Evolutionary conservation across 2,888 invertebrate genomes (phyloP), one percentile per base, ranked within the genome.

Genomic region (Spisula subtruncata): DNA sequence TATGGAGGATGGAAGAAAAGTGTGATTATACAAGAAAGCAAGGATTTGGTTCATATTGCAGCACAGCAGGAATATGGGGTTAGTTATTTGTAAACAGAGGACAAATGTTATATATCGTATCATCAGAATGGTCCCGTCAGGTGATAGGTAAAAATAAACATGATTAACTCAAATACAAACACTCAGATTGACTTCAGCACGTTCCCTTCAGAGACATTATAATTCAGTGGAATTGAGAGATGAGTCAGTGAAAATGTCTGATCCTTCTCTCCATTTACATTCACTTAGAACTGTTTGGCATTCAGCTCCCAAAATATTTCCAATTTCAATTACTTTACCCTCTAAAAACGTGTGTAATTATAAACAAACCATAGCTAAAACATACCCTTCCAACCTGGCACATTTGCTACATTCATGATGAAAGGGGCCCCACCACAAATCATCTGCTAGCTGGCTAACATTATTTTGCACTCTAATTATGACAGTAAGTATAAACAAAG

Each of bases 51-150:
- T 5, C 8, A 41, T 25, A 25, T 25, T 66, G n/a, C 60, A 66
- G 25, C 25, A 66, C 56, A 5, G 8, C 25, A 25, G 25, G 60
- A 66, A 25, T 32, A 75, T 32, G 32, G 35, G 4, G 1, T 41
- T 41, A 35, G 75, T 75, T 75, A 75, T 32, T 75, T 35, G 75
- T 75, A 75, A 75, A 75, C 75, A 75, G 29, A 41, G 2, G 14
- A 75, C 75, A 75, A 75, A 75, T 75, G 75, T 75, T 75, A 29
- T 35, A 75, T 35, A 75, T 75, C 75, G 2, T 18, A 75, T 75
- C 75, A 75, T 75, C 75, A 32, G 25, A 35, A 16, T 35, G 75
- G 75, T 75, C 32, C 35, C 32, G 32, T 18, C n/a, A 18, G 75
- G 75, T 25, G 6, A 29, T 75, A 18, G 35, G 32, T 32, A 1